A percentile compares a stretch with the other conserved stretches of the same genome.
phyloP scores from a whole-genome alignment of 2,797 vertebrate genomes.

The Acipenser transmontanus region DNA sequence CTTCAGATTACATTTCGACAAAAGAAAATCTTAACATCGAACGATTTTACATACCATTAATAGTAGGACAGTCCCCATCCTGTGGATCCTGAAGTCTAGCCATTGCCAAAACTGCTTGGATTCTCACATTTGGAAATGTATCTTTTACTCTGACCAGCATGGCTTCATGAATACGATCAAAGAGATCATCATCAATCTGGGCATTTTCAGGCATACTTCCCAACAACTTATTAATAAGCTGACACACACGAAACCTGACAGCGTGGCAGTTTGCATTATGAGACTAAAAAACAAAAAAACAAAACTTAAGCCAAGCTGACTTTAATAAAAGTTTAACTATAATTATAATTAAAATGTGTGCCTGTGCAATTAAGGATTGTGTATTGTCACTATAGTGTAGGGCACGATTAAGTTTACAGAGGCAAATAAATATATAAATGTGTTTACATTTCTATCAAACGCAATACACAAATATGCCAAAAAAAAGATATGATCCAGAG shows the following conservation, averaged over 20 bases:
- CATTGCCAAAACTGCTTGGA: constrained; percentile 87
- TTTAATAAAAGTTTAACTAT: too few species aligned
- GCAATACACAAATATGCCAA: too few species aligned
- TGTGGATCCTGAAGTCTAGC: constrained; percentile 87
- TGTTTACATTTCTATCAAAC: too few species aligned
- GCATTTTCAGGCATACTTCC: constrained; percentile 88
- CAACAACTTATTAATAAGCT: constrained; percentile 88
- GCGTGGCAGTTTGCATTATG: constrained; percentile 79
- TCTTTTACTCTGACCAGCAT: constrained; percentile 87
- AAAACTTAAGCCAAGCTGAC: neutral
- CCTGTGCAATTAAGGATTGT: too few species aligned
- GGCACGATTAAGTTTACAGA: too few species aligned
- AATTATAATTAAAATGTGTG: too few species aligned
- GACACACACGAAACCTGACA: constrained; percentile 85
- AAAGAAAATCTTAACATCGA: neutral
- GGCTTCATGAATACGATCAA: constrained; percentile 83
- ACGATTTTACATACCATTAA: constrained; percentile 57
- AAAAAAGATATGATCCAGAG: too few species aligned
- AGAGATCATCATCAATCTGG: constrained; percentile 88
- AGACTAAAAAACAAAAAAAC: constrained; percentile 56
- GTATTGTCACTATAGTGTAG: too few species aligned
- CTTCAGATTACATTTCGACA: neutral
- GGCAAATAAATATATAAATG: too few species aligned
- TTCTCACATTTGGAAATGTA: constrained; percentile 88
- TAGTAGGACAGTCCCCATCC: constrained; percentile 79